Percentiles rank a stretch among this genome's conserved stretches.
Conservation (phyloP, 2,113 vertebrate species). For the Pedionomus torquatus region DNA sequence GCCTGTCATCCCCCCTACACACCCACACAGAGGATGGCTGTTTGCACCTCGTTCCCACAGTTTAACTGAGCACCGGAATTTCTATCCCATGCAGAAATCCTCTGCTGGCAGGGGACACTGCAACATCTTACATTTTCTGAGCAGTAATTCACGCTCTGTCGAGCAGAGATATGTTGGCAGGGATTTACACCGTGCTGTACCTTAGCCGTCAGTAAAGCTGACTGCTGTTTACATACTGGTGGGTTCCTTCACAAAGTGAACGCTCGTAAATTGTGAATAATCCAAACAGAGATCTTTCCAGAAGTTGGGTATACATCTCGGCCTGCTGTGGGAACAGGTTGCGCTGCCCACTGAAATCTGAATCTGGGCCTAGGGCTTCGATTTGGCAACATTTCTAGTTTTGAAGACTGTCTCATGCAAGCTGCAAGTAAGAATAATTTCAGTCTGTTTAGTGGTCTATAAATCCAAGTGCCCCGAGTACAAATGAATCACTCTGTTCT, state of each 20-base stretch:
- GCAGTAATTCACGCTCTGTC: not conserved
- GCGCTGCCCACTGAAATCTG: not conserved
- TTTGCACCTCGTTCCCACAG: not conserved
- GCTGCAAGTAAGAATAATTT: constrained; percentile 54
- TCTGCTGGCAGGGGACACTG: not conserved
- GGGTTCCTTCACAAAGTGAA: not conserved
- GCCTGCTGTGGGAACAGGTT: constrained; percentile 24
- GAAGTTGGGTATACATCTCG: not conserved
- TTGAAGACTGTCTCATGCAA: constrained; percentile 51
- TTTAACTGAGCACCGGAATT: not conserved
- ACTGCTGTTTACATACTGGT: not conserved
- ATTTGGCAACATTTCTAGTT: constrained; percentile 34
- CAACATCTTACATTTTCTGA: not conserved
- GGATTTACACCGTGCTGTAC: not conserved
- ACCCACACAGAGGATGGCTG: not conserved
- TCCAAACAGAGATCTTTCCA: not conserved
- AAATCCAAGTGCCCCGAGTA: constrained; percentile 62
- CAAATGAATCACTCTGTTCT: constrained; percentile 66
- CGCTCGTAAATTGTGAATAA: not conserved
- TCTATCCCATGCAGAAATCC: not conserved
- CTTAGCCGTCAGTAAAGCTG: not conserved
- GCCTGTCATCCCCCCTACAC: too few species aligned
- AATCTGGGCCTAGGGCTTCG: not conserved
- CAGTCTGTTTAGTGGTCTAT: constrained; percentile 55
- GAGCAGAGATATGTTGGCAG: not conserved